Base-by-base conservation (phyloP, 1,140 invertebrate genomes). In the Ditylenchus dipsaci region DNA sequence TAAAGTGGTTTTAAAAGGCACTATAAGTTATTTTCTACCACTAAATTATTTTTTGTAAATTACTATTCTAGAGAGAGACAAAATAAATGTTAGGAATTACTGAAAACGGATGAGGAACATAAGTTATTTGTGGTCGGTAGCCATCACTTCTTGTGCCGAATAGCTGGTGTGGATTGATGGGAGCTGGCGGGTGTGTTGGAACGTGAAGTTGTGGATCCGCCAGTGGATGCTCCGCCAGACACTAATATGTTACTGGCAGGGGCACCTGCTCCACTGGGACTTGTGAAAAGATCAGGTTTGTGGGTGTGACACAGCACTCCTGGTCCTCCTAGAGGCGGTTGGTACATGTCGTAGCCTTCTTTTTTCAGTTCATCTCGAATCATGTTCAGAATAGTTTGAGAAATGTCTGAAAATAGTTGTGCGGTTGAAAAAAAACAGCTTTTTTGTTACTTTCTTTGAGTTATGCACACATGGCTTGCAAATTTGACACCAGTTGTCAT, bases 261-360 rank as follows among this genome's bases (percentile, higher is more conserved):
- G 23, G 56, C 23, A 7, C 43, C 49, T 15, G 57, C 71, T 53
- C 38, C 63, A 26, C 1, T 7, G 21, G n/a, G 53, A 30, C 21
- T 30, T 29, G 47, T 42, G 68, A 79, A 79, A 15, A 82, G 64
- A 21, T 79, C 78, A 0, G 78, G 78, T 53, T 79, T 80, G 5
- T 65, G 45, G n/a, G 53, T 23, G 53, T 78, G 76, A 19, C 49
- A 72, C 62, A 78, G 42, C 17, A 78, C 76, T 17, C 76, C 76
- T 15, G 79, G 69, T 9, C 76, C 74, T 3, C 79, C 80, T 8
- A 82, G 66, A 43, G 70, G 47, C 3, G 79, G 79, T 49, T 82
- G 79, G 80, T 79, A 82, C 65, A 82, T 68, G 23, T 82, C 80
- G 62, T 81, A 82, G 26, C 78, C 80, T 13, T 78, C 74, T 45